phyloP scores from a whole-genome alignment of 1,140 invertebrate genomes.

The Phymorhynchus buccinoides region DNA sequence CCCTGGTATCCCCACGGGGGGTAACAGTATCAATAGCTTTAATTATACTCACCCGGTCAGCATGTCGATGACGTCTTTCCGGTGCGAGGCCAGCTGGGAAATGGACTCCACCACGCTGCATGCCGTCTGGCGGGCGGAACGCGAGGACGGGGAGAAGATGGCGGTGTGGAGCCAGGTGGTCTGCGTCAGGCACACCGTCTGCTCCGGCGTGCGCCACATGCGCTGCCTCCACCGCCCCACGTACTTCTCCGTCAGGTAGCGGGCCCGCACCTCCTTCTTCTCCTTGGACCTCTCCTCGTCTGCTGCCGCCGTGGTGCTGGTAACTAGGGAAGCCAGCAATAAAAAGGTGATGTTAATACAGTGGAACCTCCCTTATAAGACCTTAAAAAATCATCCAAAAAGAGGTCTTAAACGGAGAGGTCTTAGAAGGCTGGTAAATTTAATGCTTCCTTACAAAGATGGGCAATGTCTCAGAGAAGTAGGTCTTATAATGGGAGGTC shows the following conservation, averaged over 20 bases:
- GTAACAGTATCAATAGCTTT: too few species aligned
- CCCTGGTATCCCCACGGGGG: too few species aligned
- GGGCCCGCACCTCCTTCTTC: slow-evolving; percentile 74
- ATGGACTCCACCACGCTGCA: slow-evolving; percentile 90
- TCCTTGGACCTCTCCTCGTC: slow-evolving; percentile 64
- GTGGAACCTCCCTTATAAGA: too few species aligned
- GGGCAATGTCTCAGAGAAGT: too few species aligned
- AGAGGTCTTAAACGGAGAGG: too few species aligned
- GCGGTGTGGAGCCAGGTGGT: slow-evolving; percentile 87
- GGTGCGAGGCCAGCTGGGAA: slow-evolving; percentile 75
- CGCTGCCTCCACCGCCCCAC: slow-evolving; percentile 76
- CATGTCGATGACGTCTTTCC: slow-evolving; percentile 82
- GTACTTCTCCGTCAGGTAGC: slow-evolving; percentile 86
- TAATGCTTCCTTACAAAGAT: too few species aligned
- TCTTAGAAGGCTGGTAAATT: background rate
- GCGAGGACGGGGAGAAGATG: slow-evolving; percentile 91
- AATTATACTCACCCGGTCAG: slow-evolving; percentile 81
- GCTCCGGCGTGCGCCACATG: slow-evolving; percentile 66
- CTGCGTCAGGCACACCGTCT: slow-evolving; percentile 61
- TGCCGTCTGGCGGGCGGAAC: slow-evolving; percentile 88
- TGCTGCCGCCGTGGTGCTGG: too few species aligned
- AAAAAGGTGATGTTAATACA: background rate
- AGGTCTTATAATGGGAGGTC: too few species aligned
- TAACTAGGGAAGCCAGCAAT: background rate
- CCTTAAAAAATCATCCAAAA: too few species aligned